Percentiles rank a stretch among this genome's conserved stretches.
phyloP scores from a whole-genome alignment of 2,797 vertebrate species.

The Malacoctenus gilli region DNA sequence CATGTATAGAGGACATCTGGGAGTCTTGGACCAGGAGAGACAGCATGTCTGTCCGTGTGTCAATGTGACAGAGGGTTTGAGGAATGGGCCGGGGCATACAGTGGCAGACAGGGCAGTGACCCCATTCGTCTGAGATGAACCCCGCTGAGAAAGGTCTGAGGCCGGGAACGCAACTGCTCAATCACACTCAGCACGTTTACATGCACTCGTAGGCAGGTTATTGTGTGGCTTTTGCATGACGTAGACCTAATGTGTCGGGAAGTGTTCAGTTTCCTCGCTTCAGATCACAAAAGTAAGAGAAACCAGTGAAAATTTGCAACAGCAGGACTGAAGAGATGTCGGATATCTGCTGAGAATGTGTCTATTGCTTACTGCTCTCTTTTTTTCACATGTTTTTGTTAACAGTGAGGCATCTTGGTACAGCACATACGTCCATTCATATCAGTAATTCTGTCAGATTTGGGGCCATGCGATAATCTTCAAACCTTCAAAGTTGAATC shows the following conservation, averaged over 20 bases:
- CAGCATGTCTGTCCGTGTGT: slow-evolving; percentile 53
- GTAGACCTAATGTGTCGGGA: neutral
- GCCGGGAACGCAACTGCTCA: slow-evolving; percentile 52
- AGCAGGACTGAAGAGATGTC: too few species aligned
- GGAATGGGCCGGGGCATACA: slow-evolving; percentile 60
- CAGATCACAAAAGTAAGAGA: too few species aligned
- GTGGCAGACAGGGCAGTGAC: slow-evolving; percentile 74
- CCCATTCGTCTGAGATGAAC: slow-evolving; percentile 69
- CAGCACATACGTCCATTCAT: too few species aligned
- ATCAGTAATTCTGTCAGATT: too few species aligned
- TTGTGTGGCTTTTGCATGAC: slow-evolving; percentile 15
- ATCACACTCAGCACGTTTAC: slow-evolving; percentile 43
- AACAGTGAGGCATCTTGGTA: too few species aligned
- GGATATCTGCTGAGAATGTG: too few species aligned
- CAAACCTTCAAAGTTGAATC: too few species aligned
- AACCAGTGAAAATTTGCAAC: too few species aligned
- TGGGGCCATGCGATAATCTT: too few species aligned
- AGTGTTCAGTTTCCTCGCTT: neutral
- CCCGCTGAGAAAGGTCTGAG: slow-evolving; percentile 69
- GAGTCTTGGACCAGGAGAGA: slow-evolving; percentile 29
- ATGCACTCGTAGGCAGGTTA: slow-evolving; percentile 2
- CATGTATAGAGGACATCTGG: slow-evolving; percentile 43
- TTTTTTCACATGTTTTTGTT: too few species aligned
- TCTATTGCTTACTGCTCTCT: too few species aligned
- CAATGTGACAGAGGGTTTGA: slow-evolving; percentile 60